A percentile compares a stretch with the other conserved stretches of the same genome.
Evolutionary conservation across 2,888 invertebrate genomes (phyloP).

Genomic region (Barypeithes pellucidus): DNA sequence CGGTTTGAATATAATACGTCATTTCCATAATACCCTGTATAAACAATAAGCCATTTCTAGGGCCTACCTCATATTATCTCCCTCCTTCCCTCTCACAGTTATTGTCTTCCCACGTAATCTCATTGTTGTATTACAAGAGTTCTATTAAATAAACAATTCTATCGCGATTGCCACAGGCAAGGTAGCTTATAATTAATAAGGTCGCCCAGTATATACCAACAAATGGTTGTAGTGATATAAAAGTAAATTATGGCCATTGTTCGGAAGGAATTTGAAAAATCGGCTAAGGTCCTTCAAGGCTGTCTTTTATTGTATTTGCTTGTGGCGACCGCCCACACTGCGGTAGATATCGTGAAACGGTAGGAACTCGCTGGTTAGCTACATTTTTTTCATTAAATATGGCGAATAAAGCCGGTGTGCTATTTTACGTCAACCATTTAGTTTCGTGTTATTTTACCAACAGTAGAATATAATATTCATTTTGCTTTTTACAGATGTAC

Average conservation of each 20-base stretch:
- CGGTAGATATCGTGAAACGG: background rate
- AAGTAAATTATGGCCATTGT: slow-evolving; percentile 49
- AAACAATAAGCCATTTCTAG: background rate
- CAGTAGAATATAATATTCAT: too few species aligned
- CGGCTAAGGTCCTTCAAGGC: slow-evolving; percentile 49
- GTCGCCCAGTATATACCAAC: slow-evolving; percentile 38
- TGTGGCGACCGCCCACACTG: background rate
- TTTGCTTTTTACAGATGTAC: too few species aligned
- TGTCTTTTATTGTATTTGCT: slow-evolving; percentile 10
- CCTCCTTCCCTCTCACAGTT: background rate
- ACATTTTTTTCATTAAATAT: too few species aligned
- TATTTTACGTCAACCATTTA: too few species aligned
- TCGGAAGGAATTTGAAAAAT: slow-evolving; percentile 46
- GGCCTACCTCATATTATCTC: background rate
- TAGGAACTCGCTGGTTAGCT: background rate
- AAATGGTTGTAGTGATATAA: slow-evolving; percentile 34
- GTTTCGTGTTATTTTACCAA: too few species aligned
- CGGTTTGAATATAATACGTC: too few species aligned
- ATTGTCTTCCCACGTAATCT: slow-evolving; percentile 40
- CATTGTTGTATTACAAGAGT: slow-evolving; percentile 45
- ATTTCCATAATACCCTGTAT: too few species aligned
- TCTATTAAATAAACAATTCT: slow-evolving; percentile 45
- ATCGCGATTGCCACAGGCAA: slow-evolving; percentile 43
- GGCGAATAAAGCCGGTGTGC: too few species aligned
- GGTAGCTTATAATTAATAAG: slow-evolving; percentile 41